phyloP scores from a whole-genome alignment of 2,797 vertebrate genomes.

The Xenentodon cancila region DNA sequence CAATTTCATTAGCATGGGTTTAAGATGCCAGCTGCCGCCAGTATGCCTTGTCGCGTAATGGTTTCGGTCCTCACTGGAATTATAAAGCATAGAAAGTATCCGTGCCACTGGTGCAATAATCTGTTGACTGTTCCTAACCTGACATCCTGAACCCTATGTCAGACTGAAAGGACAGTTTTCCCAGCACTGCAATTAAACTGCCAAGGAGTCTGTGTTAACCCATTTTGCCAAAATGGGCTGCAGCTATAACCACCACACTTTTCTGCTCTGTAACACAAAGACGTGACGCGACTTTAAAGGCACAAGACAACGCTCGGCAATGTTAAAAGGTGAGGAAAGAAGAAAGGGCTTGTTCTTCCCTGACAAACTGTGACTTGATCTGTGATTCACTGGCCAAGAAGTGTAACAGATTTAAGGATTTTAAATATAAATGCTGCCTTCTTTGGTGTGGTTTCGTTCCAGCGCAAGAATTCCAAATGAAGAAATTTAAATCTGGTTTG shows the following conservation, averaged over 20 bases:
- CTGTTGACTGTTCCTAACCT: not conserved
- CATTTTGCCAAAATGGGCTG: not conserved
- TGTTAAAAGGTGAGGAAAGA: not conserved
- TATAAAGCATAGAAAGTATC: not conserved
- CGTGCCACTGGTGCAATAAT: not conserved
- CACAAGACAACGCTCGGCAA: not conserved
- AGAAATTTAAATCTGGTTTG: too few relatives aligned
- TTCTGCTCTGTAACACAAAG: slow-evolving; percentile 10
- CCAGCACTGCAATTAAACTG: slow-evolving; percentile 11
- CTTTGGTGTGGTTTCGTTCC: not conserved
- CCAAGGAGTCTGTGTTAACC: not conserved
- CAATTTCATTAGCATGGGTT: not conserved
- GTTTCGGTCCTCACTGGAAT: not conserved
- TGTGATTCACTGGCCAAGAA: not conserved
- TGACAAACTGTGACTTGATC: not conserved
- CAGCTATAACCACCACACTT: slow-evolving; percentile 11
- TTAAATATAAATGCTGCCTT: not conserved
- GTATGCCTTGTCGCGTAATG: too few relatives aligned
- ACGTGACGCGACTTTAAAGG: slow-evolving; percentile 15
- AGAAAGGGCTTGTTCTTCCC: not conserved
- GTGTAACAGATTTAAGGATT: not conserved
- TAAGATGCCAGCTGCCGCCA: not conserved
- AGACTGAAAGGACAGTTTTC: not conserved
- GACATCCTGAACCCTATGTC: not conserved
- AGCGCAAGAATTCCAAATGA: not conserved